Evolutionary conservation across 2,888 invertebrate genomes (phyloP), one percentile per base, ranked within the genome.

Genomic region (Trypoxylon attenuatum): DNA sequence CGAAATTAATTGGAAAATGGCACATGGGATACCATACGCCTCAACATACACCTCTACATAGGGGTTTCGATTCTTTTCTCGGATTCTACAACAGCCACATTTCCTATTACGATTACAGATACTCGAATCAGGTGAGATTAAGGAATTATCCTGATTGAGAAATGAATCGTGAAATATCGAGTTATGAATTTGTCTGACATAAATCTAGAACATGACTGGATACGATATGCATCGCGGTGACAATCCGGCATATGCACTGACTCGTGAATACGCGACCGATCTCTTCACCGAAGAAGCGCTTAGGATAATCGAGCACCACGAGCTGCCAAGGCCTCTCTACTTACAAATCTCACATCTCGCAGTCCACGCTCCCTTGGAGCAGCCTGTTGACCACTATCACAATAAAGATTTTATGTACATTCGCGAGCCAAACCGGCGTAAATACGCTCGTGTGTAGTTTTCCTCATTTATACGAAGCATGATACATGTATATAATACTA

Each of bases 61-160:
- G 95, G 47, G 96, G 96, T 1, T 98, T 95, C 82, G 92, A 94
- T 77, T 89, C 91, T 5, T 95, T 96, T 84, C 93, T 92, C 81
- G 97, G 97, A 1, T 96, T 95, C 83, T 94, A 94, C 89, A 93
- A 94, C 59, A 96, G 94, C 3, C 92, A 91, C 71, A 91, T 94
- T 57, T 96, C 96, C 82, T 97, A 97, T 82, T 95, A 91, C 80
- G 92, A 93, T 75, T 91, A 92, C 69, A 89, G 88, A 19, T 87
- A 90, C 8, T 64, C 73, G 2, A 59, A 67, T 61, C 64, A 76
- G 67, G 76, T 76, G 29, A 45, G 47, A 27, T 0, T 5, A n/a
- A 5, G n/a, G 3, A 10, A 38, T 38, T 38, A 38, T 21, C 2
- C 16, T 38, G 8, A 10, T 29, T 2, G 4, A 16, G 1, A 1